These are phyloP conservation scores for Chrysopa pallens DNA, from an alignment of 1,140 invertebrate genomes.

Conservation along the genomic window DNA sequence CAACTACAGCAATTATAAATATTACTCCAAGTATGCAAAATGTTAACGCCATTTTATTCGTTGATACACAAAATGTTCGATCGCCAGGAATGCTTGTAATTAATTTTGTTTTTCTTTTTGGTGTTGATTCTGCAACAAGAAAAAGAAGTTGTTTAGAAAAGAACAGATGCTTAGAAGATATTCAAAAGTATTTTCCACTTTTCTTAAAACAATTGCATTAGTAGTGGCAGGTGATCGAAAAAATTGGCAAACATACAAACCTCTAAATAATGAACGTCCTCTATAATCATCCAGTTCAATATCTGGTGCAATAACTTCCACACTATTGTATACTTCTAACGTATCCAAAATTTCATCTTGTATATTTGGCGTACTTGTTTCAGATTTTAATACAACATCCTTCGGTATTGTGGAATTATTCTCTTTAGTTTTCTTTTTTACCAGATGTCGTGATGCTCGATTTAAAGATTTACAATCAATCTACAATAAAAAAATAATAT, in stretches of 20 bases:
- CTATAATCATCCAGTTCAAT: constrained; percentile 37
- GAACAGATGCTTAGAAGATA: too few species aligned
- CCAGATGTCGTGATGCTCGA: too few species aligned
- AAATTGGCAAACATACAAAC: too few species aligned
- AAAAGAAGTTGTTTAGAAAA: not conserved
- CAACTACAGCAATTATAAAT: constrained; percentile 41
- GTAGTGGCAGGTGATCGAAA: too few species aligned
- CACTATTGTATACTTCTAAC: constrained; percentile 57
- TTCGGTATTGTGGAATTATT: not conserved
- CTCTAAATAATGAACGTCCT: too few species aligned
- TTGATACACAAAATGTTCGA: constrained; percentile 47
- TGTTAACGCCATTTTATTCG: constrained; percentile 48
- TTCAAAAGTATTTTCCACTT: too few species aligned
- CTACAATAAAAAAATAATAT: too few species aligned
- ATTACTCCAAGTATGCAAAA: constrained; percentile 47
- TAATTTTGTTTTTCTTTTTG: too few species aligned
- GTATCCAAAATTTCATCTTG: constrained; percentile 40
- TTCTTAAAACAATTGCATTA: too few species aligned
- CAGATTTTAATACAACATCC: not conserved
- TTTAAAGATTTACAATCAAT: too few species aligned
- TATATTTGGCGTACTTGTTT: constrained; percentile 23
- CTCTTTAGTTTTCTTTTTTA: too few species aligned
- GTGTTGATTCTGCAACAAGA: not conserved
- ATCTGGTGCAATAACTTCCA: constrained; percentile 56
- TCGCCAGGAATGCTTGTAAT: constrained; percentile 25